Conservation (phyloP, 35 echinoderm and acorn worm species). For the Ophiothrix spiculata region DNA sequence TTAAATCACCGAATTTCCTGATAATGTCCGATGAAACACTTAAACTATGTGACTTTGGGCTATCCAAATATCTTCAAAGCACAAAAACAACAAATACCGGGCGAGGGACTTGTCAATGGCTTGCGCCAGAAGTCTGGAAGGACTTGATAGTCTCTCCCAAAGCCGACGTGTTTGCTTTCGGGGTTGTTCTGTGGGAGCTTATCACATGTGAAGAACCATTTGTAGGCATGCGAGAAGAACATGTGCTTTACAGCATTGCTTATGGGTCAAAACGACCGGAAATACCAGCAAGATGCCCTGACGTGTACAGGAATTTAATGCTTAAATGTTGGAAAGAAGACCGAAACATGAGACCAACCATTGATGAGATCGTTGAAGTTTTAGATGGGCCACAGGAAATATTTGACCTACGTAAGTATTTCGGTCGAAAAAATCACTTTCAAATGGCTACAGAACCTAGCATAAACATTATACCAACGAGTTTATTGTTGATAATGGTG, state of each 20-base stretch:
- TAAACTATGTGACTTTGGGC: slow-evolving; percentile 13
- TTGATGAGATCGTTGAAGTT: background rate
- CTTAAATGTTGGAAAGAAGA: background rate
- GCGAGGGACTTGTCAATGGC: background rate
- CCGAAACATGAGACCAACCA: background rate
- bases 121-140: background rate
- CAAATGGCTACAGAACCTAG: too few relatives aligned
- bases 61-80: background rate
- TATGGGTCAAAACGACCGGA: background rate
- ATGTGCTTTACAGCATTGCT: background rate
- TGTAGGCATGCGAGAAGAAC: background rate
- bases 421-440: too few relatives aligned
- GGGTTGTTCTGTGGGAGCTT: slow-evolving; percentile 6
- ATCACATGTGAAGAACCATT: background rate
- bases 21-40: background rate
- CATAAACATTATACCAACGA: too few relatives aligned
- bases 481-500: too few relatives aligned
- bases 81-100: background rate
- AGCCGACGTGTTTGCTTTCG: slow-evolving; percentile 6
- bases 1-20: slow-evolving; percentile 16
- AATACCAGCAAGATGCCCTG: background rate
- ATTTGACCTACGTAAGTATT: background rate
- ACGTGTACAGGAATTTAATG: background rate
- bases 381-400: background rate
- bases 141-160: background rate